Evolutionary conservation across 2,113 vertebrate genomes (phyloP), one percentile per base, ranked within the genome.

Genomic region (Hassar affinis): DNA sequence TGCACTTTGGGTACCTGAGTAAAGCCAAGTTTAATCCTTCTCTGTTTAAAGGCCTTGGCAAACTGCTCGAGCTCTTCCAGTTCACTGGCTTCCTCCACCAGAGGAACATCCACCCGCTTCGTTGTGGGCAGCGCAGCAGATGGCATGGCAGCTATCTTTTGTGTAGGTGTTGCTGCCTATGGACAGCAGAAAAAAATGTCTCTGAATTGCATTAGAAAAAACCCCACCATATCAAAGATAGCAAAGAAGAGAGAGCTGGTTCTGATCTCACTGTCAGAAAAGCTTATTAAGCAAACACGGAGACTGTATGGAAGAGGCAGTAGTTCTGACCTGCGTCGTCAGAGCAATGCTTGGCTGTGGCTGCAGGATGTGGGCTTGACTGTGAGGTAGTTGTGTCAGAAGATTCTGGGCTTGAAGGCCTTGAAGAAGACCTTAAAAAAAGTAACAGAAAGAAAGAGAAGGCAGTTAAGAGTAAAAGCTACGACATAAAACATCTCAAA

Each of bases 361-460:
- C 92, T 96, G 96, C 93, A 97, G 96, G 96, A 98, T 96, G 96
- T 97, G 98, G 95, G 96, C 95, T 98, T 99, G 97, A 96, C 96
- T 99, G 96, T 98, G 97, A 99, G 98, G 98, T 99, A 99, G 97
- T 96, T 98, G 97, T 89, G 95, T 96, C 96, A 99, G 91, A 95
- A 98, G 95, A 95, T 95, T 97, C 90, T 95, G 96, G 94, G 96
- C 94, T 96, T 97, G 97, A 94, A 99, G 94, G 91, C 96, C 94
- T 96, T 97, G 97, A 94, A 99, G 94, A 91, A 99, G 95, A 91
- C 96, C 97, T 98, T n/a, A 69, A 80, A 42, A 52, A 74, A 86
- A 68, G 7, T 2, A 11, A 86, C 4, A 71, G 12, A 84, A 6
- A 3, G 0, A 38, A 0, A 3, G 3, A 78, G 14, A 8, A 6